Conservation (phyloP, 2,888 invertebrate genomes). For the Scaptomyza polygonia region DNA sequence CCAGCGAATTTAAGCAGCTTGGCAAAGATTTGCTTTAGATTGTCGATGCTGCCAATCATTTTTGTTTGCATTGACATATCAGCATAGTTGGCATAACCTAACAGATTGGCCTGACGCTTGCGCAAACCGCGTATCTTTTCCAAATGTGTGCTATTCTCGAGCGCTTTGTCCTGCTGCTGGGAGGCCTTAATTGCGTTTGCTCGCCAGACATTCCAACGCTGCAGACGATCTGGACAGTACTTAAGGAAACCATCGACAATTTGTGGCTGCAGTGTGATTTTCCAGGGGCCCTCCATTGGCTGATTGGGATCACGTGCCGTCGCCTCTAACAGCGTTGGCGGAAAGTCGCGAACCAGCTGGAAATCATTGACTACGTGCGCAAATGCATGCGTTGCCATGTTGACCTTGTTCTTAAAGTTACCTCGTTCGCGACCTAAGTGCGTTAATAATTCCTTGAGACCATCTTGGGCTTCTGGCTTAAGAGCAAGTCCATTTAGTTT, state of each 20-base stretch:
- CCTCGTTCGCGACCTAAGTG: conserved; percentile 86
- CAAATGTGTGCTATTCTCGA: conserved; percentile 90
- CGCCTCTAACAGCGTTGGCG: conserved; percentile 87
- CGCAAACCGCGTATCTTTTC: conserved; percentile 91
- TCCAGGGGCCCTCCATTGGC: conserved; percentile 91
- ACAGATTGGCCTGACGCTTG: conserved; percentile 88
- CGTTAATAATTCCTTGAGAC: conserved; percentile 86
- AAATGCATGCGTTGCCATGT: conserved; percentile 88
- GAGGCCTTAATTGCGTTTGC: conserved; percentile 90
- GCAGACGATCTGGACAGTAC: conserved; percentile 91
- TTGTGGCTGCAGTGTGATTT: conserved; percentile 89
- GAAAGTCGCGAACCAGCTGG: conserved; percentile 89
- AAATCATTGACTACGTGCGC: conserved; percentile 88
- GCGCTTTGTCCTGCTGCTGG: conserved; percentile 86
- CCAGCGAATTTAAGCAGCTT: conserved; percentile 88
- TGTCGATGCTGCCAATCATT: conserved; percentile 92
- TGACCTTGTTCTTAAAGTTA: conserved; percentile 88
- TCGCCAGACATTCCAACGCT: conserved; percentile 94
- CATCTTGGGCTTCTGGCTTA: conserved; percentile 85
- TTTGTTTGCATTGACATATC: conserved; percentile 97
- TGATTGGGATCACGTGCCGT: conserved; percentile 88
- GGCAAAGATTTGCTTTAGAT: conserved; percentile 89
- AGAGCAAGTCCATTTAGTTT: conserved; percentile 92
- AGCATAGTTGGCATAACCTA: conserved; percentile 92
- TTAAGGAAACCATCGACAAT: conserved; percentile 91